phyloP scores from a whole-genome alignment of 2,888 invertebrate species.

The Gastracanthus pulcherrimus region DNA sequence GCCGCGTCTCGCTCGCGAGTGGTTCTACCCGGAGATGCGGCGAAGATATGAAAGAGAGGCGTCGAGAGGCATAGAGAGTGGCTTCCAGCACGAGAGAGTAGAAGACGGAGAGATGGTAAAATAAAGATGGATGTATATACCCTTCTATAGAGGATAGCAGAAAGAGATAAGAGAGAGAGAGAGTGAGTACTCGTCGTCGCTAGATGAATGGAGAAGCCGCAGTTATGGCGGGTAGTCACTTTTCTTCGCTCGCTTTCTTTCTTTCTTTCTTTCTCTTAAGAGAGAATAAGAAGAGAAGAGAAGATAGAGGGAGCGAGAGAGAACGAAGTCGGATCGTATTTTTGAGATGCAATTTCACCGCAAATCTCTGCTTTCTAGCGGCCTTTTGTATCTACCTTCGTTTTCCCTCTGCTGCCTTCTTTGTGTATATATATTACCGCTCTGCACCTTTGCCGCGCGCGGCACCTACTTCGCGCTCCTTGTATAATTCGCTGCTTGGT shows the following conservation, averaged over 20 bases:
- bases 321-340: conserved; percentile 74
- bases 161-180: background rate
- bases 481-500: conserved; percentile 32
- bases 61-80: background rate
- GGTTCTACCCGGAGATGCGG: conserved; percentile 13
- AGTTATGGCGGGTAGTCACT: conserved; percentile 34
- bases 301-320: background rate
- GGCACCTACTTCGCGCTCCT: too few species aligned
- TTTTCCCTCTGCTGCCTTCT: conserved; percentile 44
- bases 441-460: background rate
- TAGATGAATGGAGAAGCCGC: conserved; percentile 29
- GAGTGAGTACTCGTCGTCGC: conserved; percentile 10
- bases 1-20: background rate
- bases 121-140: conserved; percentile 34
- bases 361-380: conserved; percentile 70
- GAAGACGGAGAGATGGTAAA: conserved; percentile 5
- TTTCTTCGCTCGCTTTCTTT: conserved; percentile 13
- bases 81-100: background rate
- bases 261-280: background rate
- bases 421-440: too few species aligned
- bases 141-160: conserved; percentile 1
- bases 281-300: too few species aligned
- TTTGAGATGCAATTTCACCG: conserved; percentile 74
- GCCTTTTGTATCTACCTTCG: conserved; percentile 62
- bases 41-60: conserved; percentile 30